Conservation (phyloP, 2,888 invertebrate species). For the Microdon myrmicae region DNA sequence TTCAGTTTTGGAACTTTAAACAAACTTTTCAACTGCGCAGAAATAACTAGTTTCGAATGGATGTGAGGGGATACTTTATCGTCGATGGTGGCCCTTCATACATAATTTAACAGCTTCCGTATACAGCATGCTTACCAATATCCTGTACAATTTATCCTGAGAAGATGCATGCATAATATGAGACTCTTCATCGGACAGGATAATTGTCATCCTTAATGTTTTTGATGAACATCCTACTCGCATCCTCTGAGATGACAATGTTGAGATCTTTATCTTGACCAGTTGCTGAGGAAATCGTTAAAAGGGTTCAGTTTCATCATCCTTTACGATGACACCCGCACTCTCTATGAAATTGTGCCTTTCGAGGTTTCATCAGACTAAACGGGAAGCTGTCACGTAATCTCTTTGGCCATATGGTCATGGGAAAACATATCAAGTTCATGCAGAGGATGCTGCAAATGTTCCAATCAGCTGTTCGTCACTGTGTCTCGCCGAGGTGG, state of each 20-base stretch:
- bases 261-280: conserved; percentile 15
- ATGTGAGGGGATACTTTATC: too few species aligned
- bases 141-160: too few species aligned
- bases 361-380: conserved; percentile 35
- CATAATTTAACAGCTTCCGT: too few species aligned
- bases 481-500: conserved; percentile 16
- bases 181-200: conserved; percentile 26
- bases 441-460: conserved; percentile 25
- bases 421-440: conserved; percentile 15
- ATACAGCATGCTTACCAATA: too few species aligned
- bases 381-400: conserved; percentile 48
- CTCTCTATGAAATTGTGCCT: conserved; percentile 2
- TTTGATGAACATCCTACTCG: conserved; percentile 21
- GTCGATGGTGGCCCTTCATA: too few species aligned
- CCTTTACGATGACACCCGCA: too few species aligned
- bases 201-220: conserved; percentile 20
- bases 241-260: too few species aligned
- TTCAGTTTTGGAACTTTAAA: too few species aligned
- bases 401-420: conserved; percentile 29
- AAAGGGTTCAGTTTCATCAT: conserved; percentile 34
- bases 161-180: too few species aligned
- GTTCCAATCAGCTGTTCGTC: conserved; percentile 8
- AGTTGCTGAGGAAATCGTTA: conserved; percentile 48
- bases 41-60: too few species aligned
- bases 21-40: too few species aligned